These are phyloP conservation scores for Microtus montanus DNA, from an alignment of 2,113 vertebrate genomes.

Conservation along the genomic window DNA sequence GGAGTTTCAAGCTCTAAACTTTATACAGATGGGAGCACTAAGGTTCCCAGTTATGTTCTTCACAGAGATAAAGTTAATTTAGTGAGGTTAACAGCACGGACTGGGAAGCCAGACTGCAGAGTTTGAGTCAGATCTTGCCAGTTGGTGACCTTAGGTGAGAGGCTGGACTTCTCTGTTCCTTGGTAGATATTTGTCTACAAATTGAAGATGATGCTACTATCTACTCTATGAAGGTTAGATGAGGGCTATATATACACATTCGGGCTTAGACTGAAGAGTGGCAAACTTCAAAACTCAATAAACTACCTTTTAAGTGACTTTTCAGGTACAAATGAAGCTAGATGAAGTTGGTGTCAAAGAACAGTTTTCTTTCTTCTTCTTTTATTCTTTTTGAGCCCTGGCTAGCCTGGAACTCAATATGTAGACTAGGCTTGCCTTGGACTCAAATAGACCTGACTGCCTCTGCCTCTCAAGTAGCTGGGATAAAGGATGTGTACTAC, in stretches of 20 bases:
- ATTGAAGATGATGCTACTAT: neutral
- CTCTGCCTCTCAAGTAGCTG: neutral
- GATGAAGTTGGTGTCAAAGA: neutral
- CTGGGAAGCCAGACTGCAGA: neutral
- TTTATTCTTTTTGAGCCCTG: neutral
- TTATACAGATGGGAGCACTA: constrained; percentile 24
- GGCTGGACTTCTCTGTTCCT: neutral
- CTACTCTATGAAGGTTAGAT: neutral
- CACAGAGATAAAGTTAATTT: constrained; percentile 1
- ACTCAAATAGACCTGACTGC: neutral
- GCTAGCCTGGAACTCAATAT: neutral
- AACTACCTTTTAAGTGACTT: neutral
- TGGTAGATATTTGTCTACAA: neutral
- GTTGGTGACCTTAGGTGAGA: neutral
- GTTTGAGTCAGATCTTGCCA: neutral
- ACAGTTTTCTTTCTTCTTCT: neutral
- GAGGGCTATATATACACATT: neutral
- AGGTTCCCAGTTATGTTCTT: neutral
- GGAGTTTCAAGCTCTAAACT: neutral
- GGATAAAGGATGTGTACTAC: neutral
- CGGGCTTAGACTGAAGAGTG: neutral
- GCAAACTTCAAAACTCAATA: neutral
- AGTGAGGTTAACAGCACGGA: neutral
- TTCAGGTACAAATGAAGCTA: neutral
- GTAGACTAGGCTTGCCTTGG: neutral